Evolutionary conservation across 2,113 vertebrate genomes (phyloP).

Genomic region (Tenebrosternarchus preto): DNA sequence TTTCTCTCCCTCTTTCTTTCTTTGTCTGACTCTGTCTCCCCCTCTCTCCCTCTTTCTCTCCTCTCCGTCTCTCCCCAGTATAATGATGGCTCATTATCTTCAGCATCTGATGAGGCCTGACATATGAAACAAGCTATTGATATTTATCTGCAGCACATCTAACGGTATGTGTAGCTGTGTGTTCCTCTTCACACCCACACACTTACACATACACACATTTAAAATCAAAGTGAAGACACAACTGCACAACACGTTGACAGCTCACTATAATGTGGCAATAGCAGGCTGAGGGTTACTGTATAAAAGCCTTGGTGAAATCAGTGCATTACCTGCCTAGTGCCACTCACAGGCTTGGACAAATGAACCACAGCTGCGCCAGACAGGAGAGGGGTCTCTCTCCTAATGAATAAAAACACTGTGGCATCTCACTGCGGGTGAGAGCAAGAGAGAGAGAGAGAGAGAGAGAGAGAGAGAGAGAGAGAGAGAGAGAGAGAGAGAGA

Average conservation of each 20-base stretch:
- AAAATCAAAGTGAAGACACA: background rate
- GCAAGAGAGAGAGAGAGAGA: too few species aligned
- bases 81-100: conserved; percentile 52
- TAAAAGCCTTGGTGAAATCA: background rate
- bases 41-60: conserved; percentile 6
- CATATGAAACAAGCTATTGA: conserved; percentile 38
- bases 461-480: too few species aligned
- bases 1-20: background rate
- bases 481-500: too few species aligned
- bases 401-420: conserved; percentile 23
- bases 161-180: conserved; percentile 2
- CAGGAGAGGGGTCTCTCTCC: conserved; percentile 19
- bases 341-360: conserved; percentile 24
- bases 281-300: background rate
- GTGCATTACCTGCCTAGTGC: conserved; percentile 17
- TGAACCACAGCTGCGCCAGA: background rate
- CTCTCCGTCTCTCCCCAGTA: conserved; percentile 24
- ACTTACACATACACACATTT: background rate
- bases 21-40: conserved; percentile 6
- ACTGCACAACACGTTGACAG: background rate
- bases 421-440: too few species aligned
- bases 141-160: conserved; percentile 32
- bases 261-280: background rate
- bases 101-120: conserved; percentile 17
- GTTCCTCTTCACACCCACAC: background rate